Percentiles rank a stretch among this genome's conserved stretches.
Evolutionary conservation across 2,113 vertebrate genomes (phyloP).

Genomic region (Falcunculus frontatus): DNA sequence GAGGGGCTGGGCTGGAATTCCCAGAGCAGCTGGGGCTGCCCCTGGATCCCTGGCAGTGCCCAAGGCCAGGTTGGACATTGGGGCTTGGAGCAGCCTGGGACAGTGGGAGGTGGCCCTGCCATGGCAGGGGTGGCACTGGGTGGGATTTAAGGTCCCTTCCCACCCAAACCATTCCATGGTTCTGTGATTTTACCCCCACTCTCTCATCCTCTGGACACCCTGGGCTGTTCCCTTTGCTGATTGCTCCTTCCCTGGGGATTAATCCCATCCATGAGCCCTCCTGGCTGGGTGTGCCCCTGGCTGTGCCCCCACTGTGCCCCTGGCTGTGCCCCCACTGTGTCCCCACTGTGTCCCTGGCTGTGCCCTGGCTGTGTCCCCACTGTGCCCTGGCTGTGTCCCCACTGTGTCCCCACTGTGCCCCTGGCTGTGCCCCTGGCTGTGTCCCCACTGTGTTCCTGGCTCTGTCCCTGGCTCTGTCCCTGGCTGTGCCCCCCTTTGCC

Average conservation of each 20-base stretch:
- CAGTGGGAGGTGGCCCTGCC: neutral
- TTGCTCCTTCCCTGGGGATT: too few relatives aligned
- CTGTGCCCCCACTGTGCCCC: too few relatives aligned
- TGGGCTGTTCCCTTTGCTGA: neutral
- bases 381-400: too few relatives aligned
- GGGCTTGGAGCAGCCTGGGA: neutral
- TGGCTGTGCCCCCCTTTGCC: neutral
- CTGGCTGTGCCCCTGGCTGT: accelerated
- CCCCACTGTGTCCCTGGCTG: too few relatives aligned
- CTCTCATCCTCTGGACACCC: too few relatives aligned
- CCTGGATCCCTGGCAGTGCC: neutral
- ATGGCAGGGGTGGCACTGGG: neutral
- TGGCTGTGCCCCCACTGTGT: too few relatives aligned
- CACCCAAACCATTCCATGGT: accelerated
- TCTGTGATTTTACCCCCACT: accelerated
- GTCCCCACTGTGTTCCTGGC: too few relatives aligned
- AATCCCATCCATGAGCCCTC: accelerated
- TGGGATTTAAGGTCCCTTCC: accelerated
- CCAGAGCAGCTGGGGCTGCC: neutral
- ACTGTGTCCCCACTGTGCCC: neutral
- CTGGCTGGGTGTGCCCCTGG: neutral
- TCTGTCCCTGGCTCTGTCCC: neutral
- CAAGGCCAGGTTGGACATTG: neutral
- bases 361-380: too few relatives aligned
- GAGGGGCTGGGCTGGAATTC: neutral